A percentile compares a stretch with the other conserved stretches of the same genome.
Conservation (phyloP, 2,113 vertebrate genomes). For the Oreochromis niloticus region DNA sequence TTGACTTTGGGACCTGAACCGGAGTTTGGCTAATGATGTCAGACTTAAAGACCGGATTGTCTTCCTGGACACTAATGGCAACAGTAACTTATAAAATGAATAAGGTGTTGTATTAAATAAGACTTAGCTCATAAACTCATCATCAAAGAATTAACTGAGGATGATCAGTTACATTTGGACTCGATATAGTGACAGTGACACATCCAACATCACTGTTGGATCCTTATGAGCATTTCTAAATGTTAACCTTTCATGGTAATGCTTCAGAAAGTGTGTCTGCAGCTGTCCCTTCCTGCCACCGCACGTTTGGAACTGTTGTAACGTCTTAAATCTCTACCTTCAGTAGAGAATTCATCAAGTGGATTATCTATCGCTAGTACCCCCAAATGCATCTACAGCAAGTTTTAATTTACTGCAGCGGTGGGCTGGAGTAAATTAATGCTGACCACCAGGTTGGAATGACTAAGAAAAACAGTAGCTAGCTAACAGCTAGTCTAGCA, state of each 20-base stretch:
- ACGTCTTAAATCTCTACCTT: neutral
- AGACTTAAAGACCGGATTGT: neutral
- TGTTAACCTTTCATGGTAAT: neutral
- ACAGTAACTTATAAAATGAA: neutral
- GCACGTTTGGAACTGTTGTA: neutral
- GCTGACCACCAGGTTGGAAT: neutral
- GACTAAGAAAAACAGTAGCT: neutral
- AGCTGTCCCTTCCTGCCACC: neutral
- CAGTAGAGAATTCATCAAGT: neutral
- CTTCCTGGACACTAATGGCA: neutral
- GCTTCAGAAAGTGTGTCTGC: neutral
- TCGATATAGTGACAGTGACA: neutral
- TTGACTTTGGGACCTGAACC: no score
- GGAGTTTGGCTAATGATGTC: neutral
- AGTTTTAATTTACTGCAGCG: neutral
- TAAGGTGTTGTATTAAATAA: rapidly evolving
- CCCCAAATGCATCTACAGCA: neutral
- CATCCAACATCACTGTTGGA: neutral
- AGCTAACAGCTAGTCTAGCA: neutral
- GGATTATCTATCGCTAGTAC: neutral
- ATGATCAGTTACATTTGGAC: neutral
- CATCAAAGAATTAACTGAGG: neutral
- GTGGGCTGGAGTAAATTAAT: neutral
- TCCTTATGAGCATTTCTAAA: neutral
- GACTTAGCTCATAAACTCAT: neutral